Conservation (phyloP, 2,888 invertebrate species). For the Drosophila heteroneura region DNA sequence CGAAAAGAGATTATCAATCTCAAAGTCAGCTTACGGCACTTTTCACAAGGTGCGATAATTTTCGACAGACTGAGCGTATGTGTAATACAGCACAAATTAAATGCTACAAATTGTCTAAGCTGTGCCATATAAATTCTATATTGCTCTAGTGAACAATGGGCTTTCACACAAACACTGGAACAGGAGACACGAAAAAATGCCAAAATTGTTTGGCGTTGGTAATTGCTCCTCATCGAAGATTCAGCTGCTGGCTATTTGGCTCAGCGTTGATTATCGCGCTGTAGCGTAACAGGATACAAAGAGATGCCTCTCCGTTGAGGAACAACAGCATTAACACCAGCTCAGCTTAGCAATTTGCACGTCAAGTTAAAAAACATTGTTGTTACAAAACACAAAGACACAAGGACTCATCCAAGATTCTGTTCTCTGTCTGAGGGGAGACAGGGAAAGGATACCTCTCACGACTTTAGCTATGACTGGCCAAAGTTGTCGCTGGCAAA, state of each 20-base stretch:
- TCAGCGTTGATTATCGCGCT: slow-evolving; percentile 46
- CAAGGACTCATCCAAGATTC: slow-evolving; percentile 51
- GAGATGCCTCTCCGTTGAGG: slow-evolving; percentile 16
- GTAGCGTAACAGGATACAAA: slow-evolving; percentile 26
- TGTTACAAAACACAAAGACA: slow-evolving; percentile 47
- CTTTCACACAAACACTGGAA: background rate
- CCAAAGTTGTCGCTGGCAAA: slow-evolving; percentile 68
- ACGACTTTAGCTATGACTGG: slow-evolving; percentile 67
- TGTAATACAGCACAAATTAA: slow-evolving; percentile 22
- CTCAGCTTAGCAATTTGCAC: slow-evolving; percentile 52
- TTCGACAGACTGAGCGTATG: slow-evolving; percentile 30
- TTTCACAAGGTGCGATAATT: slow-evolving; percentile 20
- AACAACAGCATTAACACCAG: slow-evolving; percentile 14
- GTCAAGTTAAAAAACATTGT: slow-evolving; percentile 55
- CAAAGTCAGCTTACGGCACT: slow-evolving; percentile 28
- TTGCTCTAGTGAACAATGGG: background rate
- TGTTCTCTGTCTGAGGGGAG: slow-evolving; percentile 16
- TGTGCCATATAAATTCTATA: background rate
- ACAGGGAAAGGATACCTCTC: slow-evolving; percentile 6
- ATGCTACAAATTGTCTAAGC: slow-evolving; percentile 5
- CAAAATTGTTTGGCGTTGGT: slow-evolving; percentile 34
- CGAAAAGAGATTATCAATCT: slow-evolving; percentile 40
- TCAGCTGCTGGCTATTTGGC: slow-evolving; percentile 51
- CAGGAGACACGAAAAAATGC: slow-evolving; percentile 9
- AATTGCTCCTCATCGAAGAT: slow-evolving; percentile 48